Evolutionary conservation across 2,797 vertebrate species (phyloP).

Genomic region (Petrocephalus sullivani): DNA sequence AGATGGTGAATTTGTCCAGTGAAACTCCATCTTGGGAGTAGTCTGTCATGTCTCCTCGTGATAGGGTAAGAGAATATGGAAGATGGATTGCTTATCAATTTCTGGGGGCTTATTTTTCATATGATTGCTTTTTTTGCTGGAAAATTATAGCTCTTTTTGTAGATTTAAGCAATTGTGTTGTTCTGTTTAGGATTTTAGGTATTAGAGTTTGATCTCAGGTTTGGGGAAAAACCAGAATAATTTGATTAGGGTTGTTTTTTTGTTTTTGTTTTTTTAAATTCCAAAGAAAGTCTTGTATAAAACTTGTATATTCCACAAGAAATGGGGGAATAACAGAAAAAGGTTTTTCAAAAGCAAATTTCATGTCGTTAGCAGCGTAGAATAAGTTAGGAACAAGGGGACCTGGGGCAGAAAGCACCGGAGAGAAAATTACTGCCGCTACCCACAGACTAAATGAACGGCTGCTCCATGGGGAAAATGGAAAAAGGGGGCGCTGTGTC

Average conservation of each 20-base stretch:
- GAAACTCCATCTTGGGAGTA: background rate
- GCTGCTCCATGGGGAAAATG: background rate
- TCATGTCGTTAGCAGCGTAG: background rate
- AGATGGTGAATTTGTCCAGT: background rate
- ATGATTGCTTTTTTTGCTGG: background rate
- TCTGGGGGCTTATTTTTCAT: background rate
- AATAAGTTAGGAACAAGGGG: background rate
- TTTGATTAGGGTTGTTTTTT: background rate
- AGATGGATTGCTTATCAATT: background rate
- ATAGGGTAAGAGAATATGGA: background rate
- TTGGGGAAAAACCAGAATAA: background rate
- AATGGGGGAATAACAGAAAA: background rate
- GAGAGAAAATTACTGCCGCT: background rate
- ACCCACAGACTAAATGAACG: background rate
- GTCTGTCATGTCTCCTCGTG: background rate
- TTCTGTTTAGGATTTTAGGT: background rate
- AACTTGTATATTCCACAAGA: background rate
- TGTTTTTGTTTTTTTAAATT: background rate
- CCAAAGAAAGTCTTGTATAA: too few species aligned
- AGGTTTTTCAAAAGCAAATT: background rate
- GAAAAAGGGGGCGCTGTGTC: background rate
- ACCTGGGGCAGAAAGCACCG: background rate
- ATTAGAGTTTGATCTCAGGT: background rate
- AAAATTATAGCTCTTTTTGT: background rate
- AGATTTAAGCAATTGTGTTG: background rate